A percentile compares a stretch with the other conserved stretches of the same genome.
Evolutionary conservation across 2,888 invertebrate genomes (phyloP).

Genomic region (Axea sp.): DNA sequence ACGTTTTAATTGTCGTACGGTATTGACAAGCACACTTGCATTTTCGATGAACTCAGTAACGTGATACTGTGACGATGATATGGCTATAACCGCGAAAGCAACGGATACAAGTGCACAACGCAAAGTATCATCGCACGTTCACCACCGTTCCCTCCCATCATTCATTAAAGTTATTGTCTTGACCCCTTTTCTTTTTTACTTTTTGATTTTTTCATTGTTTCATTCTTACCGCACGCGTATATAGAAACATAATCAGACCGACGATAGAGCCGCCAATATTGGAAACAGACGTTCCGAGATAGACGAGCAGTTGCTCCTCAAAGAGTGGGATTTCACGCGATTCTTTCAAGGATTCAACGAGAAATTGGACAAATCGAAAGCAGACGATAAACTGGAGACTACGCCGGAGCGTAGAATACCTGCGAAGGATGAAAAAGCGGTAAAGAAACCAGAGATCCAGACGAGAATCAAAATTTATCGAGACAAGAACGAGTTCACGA

Average conservation of each 20-base stretch:
- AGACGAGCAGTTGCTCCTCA: conserved; percentile 89
- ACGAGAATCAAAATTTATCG: conserved; percentile 65
- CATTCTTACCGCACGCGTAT: conserved; percentile 67
- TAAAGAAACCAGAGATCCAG: conserved; percentile 70
- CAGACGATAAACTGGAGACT: conserved; percentile 77
- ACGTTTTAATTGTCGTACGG: conserved; percentile 37
- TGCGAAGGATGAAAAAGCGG: conserved; percentile 66
- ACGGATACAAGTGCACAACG: conserved; percentile 28
- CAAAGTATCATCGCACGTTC: conserved; percentile 44
- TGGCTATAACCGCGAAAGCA: conserved; percentile 30
- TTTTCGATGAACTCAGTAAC: conserved; percentile 39
- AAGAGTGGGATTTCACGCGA: conserved; percentile 93
- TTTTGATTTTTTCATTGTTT: conserved; percentile 62
- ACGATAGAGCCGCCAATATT: conserved; percentile 72
- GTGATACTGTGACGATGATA: conserved; percentile 39
- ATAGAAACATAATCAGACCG: conserved; percentile 77
- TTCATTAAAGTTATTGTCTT: conserved; percentile 9
- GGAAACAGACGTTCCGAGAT: conserved; percentile 81
- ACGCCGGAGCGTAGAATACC: conserved; percentile 61
- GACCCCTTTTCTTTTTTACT: conserved; percentile 59
- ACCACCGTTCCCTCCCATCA: neutral
- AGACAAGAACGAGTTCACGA: conserved; percentile 66
- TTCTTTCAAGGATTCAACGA: conserved; percentile 85
- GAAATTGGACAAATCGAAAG: conserved; percentile 78
- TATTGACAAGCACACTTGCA: conserved; percentile 48